Base-by-base conservation (phyloP, 2,888 invertebrate genomes). In the Scaptomyza parva region DNA sequence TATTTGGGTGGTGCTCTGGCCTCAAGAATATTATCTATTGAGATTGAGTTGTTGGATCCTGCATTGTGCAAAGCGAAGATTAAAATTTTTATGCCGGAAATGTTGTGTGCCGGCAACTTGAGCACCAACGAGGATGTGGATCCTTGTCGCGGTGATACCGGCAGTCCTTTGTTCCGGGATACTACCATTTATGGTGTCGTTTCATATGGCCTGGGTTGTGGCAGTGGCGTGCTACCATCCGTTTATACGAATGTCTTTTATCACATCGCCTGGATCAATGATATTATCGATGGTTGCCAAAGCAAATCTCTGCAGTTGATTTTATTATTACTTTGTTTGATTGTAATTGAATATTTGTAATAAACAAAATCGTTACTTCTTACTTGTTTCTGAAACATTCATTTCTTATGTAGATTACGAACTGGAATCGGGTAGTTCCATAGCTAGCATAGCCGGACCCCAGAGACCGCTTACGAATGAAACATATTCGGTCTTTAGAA, bases 401-500 rank as follows among this genome's bases (percentile, higher is more conserved):
- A 30, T 30, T n/a, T 7, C 2, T n/a, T n/a, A 33, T 33, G 2
- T 6, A 87, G 86, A 86, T 48, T 68, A 88, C 54, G 81, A 82
- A 14, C 43, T 87, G 54, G 86, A 88, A 44, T 71, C 76, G 43
- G 86, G 87, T 6, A 78, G 79, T 22, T 86, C 86, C 2, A 67
- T 70, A 2, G 69, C 71, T 8, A 81, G 78, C 67, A 78, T 84
- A 2, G 58, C 72, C 11, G 88, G 70, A 6, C 70, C 82, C 1
- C 70, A 82, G 33, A 82, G 89, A 2, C 91, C 91, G 7, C 85
- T 92, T 33, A 91, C 89, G 54, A 92, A 90, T 74, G 91, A 91
- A 77, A 91, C 92, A 70, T 92, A 92, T 77, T 92, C 93, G 76
- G 93, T 94, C 41, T 95, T 97, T 90, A 95, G n/a, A n/a, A n/a